Conservation (phyloP, 2,113 vertebrate species). For the Notechis scutatus region DNA sequence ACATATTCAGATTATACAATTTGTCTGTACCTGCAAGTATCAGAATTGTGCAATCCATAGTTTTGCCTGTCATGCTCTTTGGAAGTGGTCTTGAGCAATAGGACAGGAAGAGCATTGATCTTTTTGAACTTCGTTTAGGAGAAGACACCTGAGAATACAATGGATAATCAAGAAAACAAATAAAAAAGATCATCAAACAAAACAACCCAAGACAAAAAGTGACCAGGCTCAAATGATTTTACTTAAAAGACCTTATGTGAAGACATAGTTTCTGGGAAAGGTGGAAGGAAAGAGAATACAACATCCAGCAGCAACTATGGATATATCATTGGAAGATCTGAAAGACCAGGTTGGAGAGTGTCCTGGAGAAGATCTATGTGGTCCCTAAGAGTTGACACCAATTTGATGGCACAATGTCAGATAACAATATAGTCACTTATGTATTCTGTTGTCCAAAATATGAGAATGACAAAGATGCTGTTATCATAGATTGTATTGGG, state of each 20-base stretch:
- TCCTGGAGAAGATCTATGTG: background rate
- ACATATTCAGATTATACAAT: background rate
- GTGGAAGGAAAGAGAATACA: background rate
- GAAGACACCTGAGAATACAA: background rate
- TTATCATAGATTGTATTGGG: background rate
- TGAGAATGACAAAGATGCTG: background rate
- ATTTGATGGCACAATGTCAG: background rate
- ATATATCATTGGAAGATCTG: background rate
- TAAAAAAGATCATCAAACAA: background rate
- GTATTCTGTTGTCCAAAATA: background rate
- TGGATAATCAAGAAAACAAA: background rate
- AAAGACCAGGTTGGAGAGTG: background rate
- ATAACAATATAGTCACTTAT: background rate
- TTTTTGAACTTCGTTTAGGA: background rate
- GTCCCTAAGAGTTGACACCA: background rate
- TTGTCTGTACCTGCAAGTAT: background rate
- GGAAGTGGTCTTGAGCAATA: background rate
- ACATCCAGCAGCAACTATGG: background rate
- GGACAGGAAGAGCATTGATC: background rate
- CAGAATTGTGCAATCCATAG: background rate
- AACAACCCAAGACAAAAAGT: background rate
- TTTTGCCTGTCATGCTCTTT: background rate
- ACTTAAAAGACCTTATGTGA: background rate
- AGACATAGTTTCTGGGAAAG: background rate
- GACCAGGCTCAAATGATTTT: background rate